Percentiles rank a stretch among this genome's conserved stretches.
phyloP scores from a whole-genome alignment of 2,797 vertebrate genomes.

The Pogonophryne albipinna region DNA sequence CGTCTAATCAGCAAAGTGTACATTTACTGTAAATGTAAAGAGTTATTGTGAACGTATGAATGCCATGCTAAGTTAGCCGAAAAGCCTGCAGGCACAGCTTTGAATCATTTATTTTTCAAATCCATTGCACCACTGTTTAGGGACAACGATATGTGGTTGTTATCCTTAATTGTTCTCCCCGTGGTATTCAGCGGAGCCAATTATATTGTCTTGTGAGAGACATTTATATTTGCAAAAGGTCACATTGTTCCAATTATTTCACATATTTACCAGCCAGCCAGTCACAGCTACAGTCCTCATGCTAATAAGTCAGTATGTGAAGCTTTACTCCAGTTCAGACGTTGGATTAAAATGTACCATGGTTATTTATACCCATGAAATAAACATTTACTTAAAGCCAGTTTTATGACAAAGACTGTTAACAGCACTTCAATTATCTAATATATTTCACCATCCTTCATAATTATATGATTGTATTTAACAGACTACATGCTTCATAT shows the following conservation, averaged over 20 bases:
- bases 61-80: slow-evolving; percentile 4
- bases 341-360: slow-evolving; percentile 24
- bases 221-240: slow-evolving; percentile 81
- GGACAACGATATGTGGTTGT: slow-evolving; percentile 73
- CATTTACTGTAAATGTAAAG: slow-evolving; percentile 29
- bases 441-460: background rate
- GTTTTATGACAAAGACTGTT: slow-evolving; percentile 1
- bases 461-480: slow-evolving; percentile 6
- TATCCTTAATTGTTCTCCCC: slow-evolving; percentile 81
- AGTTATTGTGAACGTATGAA: background rate
- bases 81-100: slow-evolving; percentile 28
- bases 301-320: slow-evolving; percentile 59
- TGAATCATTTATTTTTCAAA: slow-evolving; percentile 45
- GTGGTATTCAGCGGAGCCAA: slow-evolving; percentile 73
- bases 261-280: slow-evolving; percentile 77
- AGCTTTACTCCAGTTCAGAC: slow-evolving; percentile 22
- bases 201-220: slow-evolving; percentile 76
- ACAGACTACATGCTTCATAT: slow-evolving; percentile 2
- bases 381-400: background rate
- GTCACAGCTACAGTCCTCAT: slow-evolving; percentile 41
- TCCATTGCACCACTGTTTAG: slow-evolving; percentile 60
- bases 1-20: slow-evolving; percentile 47
- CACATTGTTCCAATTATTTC: slow-evolving; percentile 73
- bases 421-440: background rate
- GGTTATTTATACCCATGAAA: background rate